Evolutionary conservation across 2,113 vertebrate genomes (phyloP).

Genomic region (Pteruthius melanotis): DNA sequence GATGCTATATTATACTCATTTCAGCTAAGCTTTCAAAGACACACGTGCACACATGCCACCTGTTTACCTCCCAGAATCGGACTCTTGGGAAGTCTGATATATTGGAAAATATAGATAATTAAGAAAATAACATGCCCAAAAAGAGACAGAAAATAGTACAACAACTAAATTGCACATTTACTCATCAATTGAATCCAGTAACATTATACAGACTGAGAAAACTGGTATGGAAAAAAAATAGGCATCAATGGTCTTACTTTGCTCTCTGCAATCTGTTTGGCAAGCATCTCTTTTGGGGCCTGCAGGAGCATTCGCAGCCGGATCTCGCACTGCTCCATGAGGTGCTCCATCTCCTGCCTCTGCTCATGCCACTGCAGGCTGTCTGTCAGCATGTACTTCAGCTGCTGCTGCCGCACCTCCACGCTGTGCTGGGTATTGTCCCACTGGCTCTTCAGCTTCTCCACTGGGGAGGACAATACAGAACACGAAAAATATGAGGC

Average conservation of each 20-base stretch:
- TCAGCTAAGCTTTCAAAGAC: background rate
- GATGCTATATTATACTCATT: background rate
- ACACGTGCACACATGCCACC: background rate
- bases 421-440: constrained; percentile 89
- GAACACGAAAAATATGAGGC: background rate
- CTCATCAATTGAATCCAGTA: background rate
- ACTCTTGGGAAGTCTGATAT: background rate
- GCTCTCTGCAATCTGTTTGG: constrained; percentile 84
- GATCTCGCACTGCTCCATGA: constrained; percentile 84
- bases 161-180: background rate
- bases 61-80: background rate
- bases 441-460: constrained; percentile 91
- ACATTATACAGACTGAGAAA: background rate
- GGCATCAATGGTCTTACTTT: constrained; percentile 73
- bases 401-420: constrained; percentile 85
- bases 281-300: constrained; percentile 77
- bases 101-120: background rate
- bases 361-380: constrained; percentile 89
- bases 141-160: background rate
- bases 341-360: constrained; percentile 80
- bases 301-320: constrained; percentile 80
- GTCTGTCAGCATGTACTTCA: constrained; percentile 87
- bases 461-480: constrained; percentile 72
- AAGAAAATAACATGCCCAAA: background rate
- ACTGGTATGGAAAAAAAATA: too few species aligned